These are phyloP conservation scores for Entomobrya proxima DNA, from an alignment of 2,888 invertebrate genomes.

Conservation along the genomic window DNA sequence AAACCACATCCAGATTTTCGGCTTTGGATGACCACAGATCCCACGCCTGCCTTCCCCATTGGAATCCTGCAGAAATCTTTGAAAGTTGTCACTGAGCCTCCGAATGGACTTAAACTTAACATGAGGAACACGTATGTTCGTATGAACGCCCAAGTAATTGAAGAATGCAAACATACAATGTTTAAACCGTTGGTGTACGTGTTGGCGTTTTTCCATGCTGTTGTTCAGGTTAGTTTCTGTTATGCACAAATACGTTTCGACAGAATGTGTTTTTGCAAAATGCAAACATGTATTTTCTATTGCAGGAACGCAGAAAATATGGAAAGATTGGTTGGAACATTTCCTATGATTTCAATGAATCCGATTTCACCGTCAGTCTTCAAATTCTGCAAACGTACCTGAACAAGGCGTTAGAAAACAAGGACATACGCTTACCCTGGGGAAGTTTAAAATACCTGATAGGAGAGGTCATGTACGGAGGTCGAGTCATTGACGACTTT, in stretches of 20 bases:
- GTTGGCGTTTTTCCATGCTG: slow-evolving; percentile 94
- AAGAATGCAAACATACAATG: slow-evolving; percentile 85
- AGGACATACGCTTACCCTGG: slow-evolving; percentile 88
- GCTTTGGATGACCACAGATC: slow-evolving; percentile 94
- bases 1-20: slow-evolving; percentile 94
- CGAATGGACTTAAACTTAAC: slow-evolving; percentile 92
- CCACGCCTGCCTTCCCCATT: slow-evolving; percentile 90
- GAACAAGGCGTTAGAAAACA: slow-evolving; percentile 82
- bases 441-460: slow-evolving; percentile 93
- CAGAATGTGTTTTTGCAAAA: neutral
- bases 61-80: slow-evolving; percentile 90
- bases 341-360: slow-evolving; percentile 94
- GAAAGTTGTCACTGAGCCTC: slow-evolving; percentile 95
- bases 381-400: slow-evolving; percentile 91
- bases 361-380: slow-evolving; percentile 92
- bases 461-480: slow-evolving; percentile 97
- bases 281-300: neutral
- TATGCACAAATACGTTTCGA: neutral
- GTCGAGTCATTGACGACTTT: slow-evolving; percentile 93
- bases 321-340: slow-evolving; percentile 97
- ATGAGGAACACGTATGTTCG: slow-evolving; percentile 92
- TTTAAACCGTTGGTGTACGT: slow-evolving; percentile 91
- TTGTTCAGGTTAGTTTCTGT: slow-evolving; percentile 83
- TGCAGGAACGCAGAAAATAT: slow-evolving; percentile 91
- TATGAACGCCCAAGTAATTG: slow-evolving; percentile 85